Conservation (phyloP, 1,140 invertebrate species). For the Bicyclus anynana region DNA sequence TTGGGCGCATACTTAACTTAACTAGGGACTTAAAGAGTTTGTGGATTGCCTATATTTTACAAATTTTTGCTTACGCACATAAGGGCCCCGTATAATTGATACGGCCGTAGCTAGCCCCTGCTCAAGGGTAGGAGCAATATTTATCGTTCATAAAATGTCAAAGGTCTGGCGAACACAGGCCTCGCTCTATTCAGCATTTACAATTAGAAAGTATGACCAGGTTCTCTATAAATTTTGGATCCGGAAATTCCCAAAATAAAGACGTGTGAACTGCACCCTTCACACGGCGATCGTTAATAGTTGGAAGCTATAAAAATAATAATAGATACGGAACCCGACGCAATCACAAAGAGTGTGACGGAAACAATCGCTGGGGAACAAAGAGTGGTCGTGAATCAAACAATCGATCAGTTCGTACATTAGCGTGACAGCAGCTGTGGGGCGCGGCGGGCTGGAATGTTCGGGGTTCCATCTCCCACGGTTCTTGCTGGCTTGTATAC, state of each 20-base stretch:
- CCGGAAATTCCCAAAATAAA: conserved; percentile 10
- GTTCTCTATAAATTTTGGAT: not conserved
- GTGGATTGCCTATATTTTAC: too few relatives aligned
- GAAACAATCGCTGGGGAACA: conserved; percentile 52
- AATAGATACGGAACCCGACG: conserved; percentile 37
- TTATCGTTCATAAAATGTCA: too few relatives aligned
- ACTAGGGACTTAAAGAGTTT: too few relatives aligned
- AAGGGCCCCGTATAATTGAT: too few relatives aligned
- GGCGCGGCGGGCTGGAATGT: conserved; percentile 32
- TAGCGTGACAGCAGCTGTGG: conserved; percentile 66
- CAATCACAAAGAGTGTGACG: conserved; percentile 37
- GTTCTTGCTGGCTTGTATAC: conserved; percentile 13
- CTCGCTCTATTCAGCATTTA: too few relatives aligned
- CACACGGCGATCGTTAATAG: conserved; percentile 16
- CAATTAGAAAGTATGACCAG: too few relatives aligned
- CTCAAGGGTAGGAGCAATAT: too few relatives aligned
- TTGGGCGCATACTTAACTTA: too few relatives aligned
- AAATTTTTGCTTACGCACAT: too few relatives aligned
- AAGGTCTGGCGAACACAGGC: too few relatives aligned
- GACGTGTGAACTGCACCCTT: conserved; percentile 19
- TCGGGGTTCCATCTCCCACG: conserved; percentile 54
- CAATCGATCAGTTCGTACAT: conserved; percentile 57
- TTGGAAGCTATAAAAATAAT: conserved; percentile 17
- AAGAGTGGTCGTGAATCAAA: conserved; percentile 52
- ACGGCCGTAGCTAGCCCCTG: too few relatives aligned